Percentiles rank a stretch among this genome's conserved stretches.
Evolutionary conservation across 2,797 vertebrate genomes (phyloP).

Genomic region (Morelia viridis): DNA sequence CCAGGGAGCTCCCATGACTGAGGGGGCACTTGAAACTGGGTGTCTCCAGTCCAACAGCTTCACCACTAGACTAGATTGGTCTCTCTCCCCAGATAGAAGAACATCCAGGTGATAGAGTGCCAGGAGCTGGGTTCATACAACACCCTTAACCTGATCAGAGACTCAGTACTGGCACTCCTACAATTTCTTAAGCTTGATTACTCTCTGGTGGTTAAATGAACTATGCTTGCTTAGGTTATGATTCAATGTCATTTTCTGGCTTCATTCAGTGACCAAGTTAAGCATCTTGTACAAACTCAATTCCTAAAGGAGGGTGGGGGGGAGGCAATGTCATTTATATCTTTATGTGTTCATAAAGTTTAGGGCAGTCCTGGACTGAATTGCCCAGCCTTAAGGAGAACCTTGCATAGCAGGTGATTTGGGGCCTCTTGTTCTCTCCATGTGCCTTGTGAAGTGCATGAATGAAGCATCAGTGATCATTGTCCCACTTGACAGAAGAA

Average conservation of each 20-base stretch:
- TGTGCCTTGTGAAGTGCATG: neutral
- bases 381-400: neutral
- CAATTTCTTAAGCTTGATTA: no score
- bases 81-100: no score
- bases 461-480: neutral
- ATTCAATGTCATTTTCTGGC: neutral
- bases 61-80: no score
- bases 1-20: no score
- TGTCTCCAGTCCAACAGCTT: no score
- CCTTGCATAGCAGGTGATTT: neutral
- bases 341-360: neutral
- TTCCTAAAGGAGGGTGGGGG: neutral
- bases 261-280: neutral
- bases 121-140: no score
- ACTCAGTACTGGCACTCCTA: no score
- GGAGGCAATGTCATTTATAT: neutral
- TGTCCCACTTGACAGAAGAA: neutral
- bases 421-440: neutral
- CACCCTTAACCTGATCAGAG: no score
- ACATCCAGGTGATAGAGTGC: no score
- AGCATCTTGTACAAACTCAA: neutral
- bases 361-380: neutral
- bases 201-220: no score
- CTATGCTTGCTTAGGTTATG: neutral
- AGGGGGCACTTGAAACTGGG: no score